Evolutionary conservation across 2,888 invertebrate species (phyloP), one percentile per base, ranked within the genome.

Genomic region (Trachelus troglodyta): DNA sequence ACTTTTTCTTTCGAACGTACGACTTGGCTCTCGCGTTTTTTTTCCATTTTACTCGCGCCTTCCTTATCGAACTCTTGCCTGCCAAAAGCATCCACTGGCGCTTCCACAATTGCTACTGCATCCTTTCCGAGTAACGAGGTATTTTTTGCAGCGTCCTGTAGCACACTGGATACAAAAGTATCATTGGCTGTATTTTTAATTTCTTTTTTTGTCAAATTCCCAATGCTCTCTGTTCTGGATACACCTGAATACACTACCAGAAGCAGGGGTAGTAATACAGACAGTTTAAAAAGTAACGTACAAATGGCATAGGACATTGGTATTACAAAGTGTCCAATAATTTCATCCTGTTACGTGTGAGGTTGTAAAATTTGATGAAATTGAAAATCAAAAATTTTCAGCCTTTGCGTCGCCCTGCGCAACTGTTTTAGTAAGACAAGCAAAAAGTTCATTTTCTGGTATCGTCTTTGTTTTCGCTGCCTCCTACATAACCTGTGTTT

Each of bases 31-130:
- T 73, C 34, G 33, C 73, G 73, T 34, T 73, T 76, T 74, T 31
- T 77, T 69, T 12, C 79, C 73, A 1, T 79, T 75, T 34, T 82
- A 71, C 31, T 77, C 40, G 9, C 68, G 4, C 71, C 35, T 1
- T 81, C 56, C 11, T 33, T 74, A 12, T 23, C 31, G 75, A 68
- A 12, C 71, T 78, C 35, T 2, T 12, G 33, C 56, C 71, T 69
- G 12, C 30, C 15, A 31, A 23, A 69, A 23, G n/a, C 23, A 30
- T 35, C 35, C n/a, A 31, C 69, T 30, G 35, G 71, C 35, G 15
- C 34, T 76, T 23, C 69, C 69, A 35, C 34, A 11, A n/a, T 69
- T 4, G 6, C 69, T 34, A 11, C 15, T 12, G n/a, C 69, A n/a
- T 69, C 76, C 31, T 30, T 31, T 69, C 15, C 12, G 4, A 31